Evolutionary conservation across 92 coral and sea anemone genomes (phyloP).

Genomic region (Paramuricea clavata): DNA sequence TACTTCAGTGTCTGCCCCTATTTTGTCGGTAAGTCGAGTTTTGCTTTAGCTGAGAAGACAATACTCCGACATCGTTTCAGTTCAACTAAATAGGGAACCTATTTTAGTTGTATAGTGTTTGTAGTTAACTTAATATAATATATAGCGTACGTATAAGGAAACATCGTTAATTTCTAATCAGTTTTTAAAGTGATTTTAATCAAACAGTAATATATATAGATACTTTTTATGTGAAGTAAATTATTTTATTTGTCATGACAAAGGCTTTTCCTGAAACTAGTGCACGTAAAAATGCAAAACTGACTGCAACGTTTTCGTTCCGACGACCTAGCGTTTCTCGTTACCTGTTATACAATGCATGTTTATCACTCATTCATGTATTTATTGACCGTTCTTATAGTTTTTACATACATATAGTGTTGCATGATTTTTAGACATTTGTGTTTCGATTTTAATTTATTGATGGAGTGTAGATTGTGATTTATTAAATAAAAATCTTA

Average conservation of each 20-base stretch:
- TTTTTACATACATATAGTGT: background rate
- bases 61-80: background rate
- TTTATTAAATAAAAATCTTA: background rate
- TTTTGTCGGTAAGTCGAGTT: background rate
- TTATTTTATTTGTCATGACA: constrained; percentile 13
- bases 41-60: constrained; percentile 24
- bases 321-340: background rate
- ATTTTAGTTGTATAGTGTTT: background rate
- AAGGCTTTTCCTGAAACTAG: background rate
- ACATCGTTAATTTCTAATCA: background rate
- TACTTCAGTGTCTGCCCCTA: no score
- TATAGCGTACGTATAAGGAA: background rate
- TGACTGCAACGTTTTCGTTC: no score
- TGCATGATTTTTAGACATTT: background rate
- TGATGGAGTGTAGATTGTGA: background rate
- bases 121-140: background rate
- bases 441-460: background rate
- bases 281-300: background rate
- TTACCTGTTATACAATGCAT: background rate
- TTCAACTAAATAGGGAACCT: background rate
- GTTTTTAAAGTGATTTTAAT: constrained; percentile 10
- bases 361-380: background rate
- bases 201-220: background rate
- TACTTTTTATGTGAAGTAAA: background rate
- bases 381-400: background rate